Evolutionary conservation across 1,140 invertebrate species (phyloP).

Genomic region (Asbolus verrucosus): DNA sequence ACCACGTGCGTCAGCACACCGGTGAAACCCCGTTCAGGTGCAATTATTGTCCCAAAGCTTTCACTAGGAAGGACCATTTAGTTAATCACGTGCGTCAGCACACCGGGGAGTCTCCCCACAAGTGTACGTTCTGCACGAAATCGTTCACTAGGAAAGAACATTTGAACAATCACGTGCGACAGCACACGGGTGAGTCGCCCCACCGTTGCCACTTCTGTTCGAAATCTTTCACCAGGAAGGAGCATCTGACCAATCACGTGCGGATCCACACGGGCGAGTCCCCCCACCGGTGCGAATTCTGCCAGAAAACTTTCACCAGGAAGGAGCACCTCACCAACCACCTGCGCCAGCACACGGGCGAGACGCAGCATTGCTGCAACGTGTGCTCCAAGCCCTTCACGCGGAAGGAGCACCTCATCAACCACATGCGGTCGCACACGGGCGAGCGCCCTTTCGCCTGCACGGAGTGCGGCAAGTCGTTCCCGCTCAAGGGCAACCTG

Average conservation of each 20-base stretch:
- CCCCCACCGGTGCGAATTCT: conserved; percentile 84
- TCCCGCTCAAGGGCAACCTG: conserved; percentile 85
- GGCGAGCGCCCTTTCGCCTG: conserved; percentile 87
- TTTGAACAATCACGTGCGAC: conserved; percentile 87
- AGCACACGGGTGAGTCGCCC: conserved; percentile 82
- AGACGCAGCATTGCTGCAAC: conserved; percentile 80
- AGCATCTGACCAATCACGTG: conserved; percentile 83
- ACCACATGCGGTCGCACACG: conserved; percentile 88
- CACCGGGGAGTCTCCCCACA: conserved; percentile 82
- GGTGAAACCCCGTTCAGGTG: conserved; percentile 79
- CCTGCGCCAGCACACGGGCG: conserved; percentile 76
- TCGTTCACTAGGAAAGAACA: conserved; percentile 92
- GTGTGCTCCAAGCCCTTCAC: conserved; percentile 78
- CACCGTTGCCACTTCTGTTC: conserved; percentile 86
- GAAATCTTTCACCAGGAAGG: conserved; percentile 87
- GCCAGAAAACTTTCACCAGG: conserved; percentile 83
- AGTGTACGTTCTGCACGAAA: conserved; percentile 81
- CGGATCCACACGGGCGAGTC: conserved; percentile 81
- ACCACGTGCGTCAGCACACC: conserved; percentile 89
- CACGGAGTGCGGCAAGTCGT: conserved; percentile 86
- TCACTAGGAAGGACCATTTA: conserved; percentile 85
- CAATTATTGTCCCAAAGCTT: conserved; percentile 87
- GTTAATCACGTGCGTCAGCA: conserved; percentile 79
- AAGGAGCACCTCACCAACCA: conserved; percentile 87
- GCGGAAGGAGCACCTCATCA: conserved; percentile 78